These are phyloP conservation scores for Steatornis caripensis DNA, from an alignment of 2,113 vertebrate species.

Conservation along the genomic window DNA sequence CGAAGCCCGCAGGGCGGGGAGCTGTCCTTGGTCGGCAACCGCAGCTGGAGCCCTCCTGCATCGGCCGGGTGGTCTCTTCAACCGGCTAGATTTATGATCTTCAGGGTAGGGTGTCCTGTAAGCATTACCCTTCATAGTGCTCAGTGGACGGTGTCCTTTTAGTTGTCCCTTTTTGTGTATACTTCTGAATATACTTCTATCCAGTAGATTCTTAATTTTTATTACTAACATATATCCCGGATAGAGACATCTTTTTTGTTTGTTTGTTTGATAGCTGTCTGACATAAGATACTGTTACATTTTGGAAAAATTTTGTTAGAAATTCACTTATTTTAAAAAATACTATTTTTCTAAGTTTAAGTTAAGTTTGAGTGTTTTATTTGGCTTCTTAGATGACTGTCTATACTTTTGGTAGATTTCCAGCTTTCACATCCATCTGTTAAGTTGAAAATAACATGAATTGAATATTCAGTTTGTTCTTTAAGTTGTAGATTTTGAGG, in stretches of 20 bases:
- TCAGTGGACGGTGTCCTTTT: background rate
- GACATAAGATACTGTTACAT: background rate
- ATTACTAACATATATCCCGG: background rate
- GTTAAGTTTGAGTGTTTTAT: background rate
- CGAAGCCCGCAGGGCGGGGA: too few species aligned
- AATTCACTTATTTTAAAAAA: background rate
- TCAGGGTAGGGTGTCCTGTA: rapidly evolving
- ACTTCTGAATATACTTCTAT: background rate
- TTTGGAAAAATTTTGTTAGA: background rate
- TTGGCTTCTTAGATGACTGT: background rate
- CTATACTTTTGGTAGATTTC: constrained; percentile 15
- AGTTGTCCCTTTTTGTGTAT: background rate
- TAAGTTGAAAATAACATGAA: constrained; percentile 37
- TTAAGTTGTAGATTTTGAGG: background rate
- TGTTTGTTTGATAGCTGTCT: background rate
- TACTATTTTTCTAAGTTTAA: background rate
- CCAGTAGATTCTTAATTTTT: background rate
- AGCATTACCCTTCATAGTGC: background rate
- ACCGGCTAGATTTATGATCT: rapidly evolving
- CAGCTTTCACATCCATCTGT: constrained; percentile 46
- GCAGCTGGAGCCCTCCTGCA: background rate
- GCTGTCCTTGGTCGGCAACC: background rate
- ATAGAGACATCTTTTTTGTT: too few species aligned
- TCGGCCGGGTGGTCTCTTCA: rapidly evolving
- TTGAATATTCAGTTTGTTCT: constrained; percentile 51